These are phyloP conservation scores for Sarcoramphus papa DNA, from an alignment of 2,797 vertebrate genomes.

Conservation along the genomic window DNA sequence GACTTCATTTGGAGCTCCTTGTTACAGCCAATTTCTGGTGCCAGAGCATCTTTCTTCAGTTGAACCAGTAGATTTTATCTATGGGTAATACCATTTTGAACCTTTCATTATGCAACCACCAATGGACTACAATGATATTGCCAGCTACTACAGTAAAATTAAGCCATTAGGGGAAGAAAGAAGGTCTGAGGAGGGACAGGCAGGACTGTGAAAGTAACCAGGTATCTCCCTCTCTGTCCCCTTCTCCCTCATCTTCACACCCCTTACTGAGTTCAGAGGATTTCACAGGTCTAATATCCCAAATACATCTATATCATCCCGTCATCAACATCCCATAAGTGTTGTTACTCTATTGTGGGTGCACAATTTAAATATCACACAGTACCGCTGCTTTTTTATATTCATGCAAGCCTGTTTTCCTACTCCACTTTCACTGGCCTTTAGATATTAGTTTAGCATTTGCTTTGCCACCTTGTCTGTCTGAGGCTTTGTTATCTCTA, in stretches of 20 bases:
- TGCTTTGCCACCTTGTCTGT: background rate
- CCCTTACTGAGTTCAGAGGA: background rate
- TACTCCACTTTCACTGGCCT: background rate
- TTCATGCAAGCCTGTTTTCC: background rate
- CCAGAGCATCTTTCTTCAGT: background rate
- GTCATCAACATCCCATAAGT: too few species aligned
- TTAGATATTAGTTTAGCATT: background rate
- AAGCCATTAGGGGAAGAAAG: background rate
- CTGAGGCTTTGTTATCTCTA: background rate
- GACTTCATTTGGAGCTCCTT: background rate
- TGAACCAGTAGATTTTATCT: background rate
- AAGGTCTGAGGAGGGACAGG: background rate
- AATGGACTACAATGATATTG: rapidly evolving
- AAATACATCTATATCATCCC: background rate
- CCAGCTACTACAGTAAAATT: background rate
- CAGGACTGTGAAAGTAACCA: background rate
- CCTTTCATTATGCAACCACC: background rate
- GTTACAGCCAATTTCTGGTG: background rate
- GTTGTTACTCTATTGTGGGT: background rate
- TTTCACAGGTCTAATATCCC: background rate
- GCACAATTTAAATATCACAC: background rate
- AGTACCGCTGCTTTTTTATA: background rate
- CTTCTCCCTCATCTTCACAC: background rate
- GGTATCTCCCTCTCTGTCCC: background rate
- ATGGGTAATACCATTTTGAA: background rate